Base-by-base conservation (phyloP, 2,888 invertebrate species). In the Hermaeophaga mercurialis region DNA sequence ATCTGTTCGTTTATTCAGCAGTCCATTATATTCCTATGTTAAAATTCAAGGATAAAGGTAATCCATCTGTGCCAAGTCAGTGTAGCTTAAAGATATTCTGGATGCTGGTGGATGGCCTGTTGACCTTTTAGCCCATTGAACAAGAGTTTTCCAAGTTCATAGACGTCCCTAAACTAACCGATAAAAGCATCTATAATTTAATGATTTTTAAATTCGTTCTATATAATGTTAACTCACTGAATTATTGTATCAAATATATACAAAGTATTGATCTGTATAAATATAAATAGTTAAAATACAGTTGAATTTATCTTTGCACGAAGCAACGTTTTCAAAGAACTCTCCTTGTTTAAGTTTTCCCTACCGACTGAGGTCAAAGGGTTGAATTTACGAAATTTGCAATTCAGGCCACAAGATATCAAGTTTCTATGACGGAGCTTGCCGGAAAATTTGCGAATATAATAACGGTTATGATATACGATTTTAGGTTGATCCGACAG, bases 51-150 rank as follows among this genome's bases (percentile, higher is more conserved):
- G 22, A 6, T 22, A 22, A 22, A 22, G 4, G 22, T 38, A 38
- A 38, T 38, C 38, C 38, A 38, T 38, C 38, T 38, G 38, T 38
- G 38, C 17, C 19, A 38, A 38, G 19, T 38, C 38, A 38, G 38
- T 38, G 38, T 18, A 18, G 38, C 38, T 18, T 38, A 19, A 18
- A 38, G 9, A 38, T 38, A 18, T 38, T 18, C 4, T 11, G 18
- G 31, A 11, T n/a, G 31, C 31, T 31, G 31, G 3, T 31, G 18
- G 38, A 38, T 38, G 17, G 38, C 19, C 38, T 17, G 38, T 19
- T 38, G 38, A 38, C 38, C 38, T 9, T 38, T 38, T 8, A 38
- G 11, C 17, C 18, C 38, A 18, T 5, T 3, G 38, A 18, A 31
- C 12, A 31, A n/a, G 31, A 12, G 31, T 31, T 31, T 12, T 4